Base-by-base conservation (phyloP, 2,888 invertebrate genomes). In the Drosophila colorata region DNA sequence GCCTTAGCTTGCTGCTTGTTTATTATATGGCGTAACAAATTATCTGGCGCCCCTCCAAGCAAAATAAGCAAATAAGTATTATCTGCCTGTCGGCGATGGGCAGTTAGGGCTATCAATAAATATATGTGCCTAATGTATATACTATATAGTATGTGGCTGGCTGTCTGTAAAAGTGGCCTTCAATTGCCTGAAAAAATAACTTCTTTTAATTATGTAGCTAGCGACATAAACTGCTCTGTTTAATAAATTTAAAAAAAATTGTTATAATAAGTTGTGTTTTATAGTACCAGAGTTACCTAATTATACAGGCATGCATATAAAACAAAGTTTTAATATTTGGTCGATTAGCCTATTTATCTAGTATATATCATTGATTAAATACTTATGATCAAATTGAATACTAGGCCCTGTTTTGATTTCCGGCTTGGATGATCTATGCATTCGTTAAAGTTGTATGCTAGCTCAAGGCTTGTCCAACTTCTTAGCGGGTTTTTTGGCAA, bases 11-110 rank as follows among this genome's bases (percentile, higher is more conserved):
- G 35, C 47, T 37, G 28, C 43, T 33, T 43, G 38, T 16, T 60
- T 35, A 38, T 25, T 53, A 40, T 46, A 48, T 20, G 28, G 66
- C 46, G n/a, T 31, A 43, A 53, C 57, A 67, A 48, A 44, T 58
- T 49, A 58, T 25, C 43, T 38, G 25, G 48, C 53, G 28, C 28
- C 40, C 53, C 53, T 11, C 25, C 23, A 25, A 9, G 37, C 18
- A 46, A 49, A 57, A 58, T 44, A 31, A 46, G 35, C 48, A 44
- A 74, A 47, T 48, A 44, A 16, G 44, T 56, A 51, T 37, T 55
- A 43, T 59, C 31, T 11, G 47, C 14, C 11, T 28, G 41, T 44
- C 11, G 28, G 28, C 18, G 9, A 28, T n/a, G 28, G 6, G 43
- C 43, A n/a, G 7, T 16, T 18, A 4, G 46, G 20, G 13, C 46